phyloP scores from a whole-genome alignment of 1,140 invertebrate species.

The Homalodisca vitripennis region DNA sequence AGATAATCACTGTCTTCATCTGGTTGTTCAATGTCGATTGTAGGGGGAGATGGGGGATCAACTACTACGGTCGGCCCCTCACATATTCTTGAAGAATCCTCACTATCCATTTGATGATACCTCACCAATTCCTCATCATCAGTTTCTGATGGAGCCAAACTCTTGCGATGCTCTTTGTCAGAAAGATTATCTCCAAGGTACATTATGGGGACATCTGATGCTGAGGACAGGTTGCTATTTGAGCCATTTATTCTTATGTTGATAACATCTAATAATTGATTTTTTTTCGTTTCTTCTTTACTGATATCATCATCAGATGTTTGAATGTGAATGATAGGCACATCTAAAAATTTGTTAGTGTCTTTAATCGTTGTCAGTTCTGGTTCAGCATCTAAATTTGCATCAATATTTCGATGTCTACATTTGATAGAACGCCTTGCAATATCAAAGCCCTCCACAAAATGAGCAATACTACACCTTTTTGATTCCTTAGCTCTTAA shows the following conservation, averaged over 20 bases:
- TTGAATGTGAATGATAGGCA: conserved; percentile 34
- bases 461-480: conserved; percentile 53
- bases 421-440: conserved; percentile 62
- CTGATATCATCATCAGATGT: conserved; percentile 32
- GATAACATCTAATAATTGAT: conserved; percentile 37
- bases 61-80: conserved; percentile 54
- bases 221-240: conserved; percentile 44
- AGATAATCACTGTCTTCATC: conserved; percentile 44
- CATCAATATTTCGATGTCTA: conserved; percentile 43
- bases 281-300: conserved; percentile 7
- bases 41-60: conserved; percentile 63
- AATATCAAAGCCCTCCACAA: conserved; percentile 77
- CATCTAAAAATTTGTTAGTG: conserved; percentile 4
- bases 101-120: conserved; percentile 21
- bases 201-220: conserved; percentile 34
- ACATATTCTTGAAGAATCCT: neutral
- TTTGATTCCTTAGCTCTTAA: conserved; percentile 26
- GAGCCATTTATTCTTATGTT: conserved; percentile 44
- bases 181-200: conserved; percentile 27
- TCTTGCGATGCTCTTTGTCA: conserved; percentile 33
- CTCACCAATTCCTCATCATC: conserved; percentile 39
- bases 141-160: conserved; percentile 36
- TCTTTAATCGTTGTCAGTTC: conserved; percentile 7
- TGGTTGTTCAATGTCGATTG: conserved; percentile 40
- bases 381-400: conserved; percentile 39